Base-by-base conservation (phyloP, 2,888 invertebrate genomes). In the Therioaphis trifolii region DNA sequence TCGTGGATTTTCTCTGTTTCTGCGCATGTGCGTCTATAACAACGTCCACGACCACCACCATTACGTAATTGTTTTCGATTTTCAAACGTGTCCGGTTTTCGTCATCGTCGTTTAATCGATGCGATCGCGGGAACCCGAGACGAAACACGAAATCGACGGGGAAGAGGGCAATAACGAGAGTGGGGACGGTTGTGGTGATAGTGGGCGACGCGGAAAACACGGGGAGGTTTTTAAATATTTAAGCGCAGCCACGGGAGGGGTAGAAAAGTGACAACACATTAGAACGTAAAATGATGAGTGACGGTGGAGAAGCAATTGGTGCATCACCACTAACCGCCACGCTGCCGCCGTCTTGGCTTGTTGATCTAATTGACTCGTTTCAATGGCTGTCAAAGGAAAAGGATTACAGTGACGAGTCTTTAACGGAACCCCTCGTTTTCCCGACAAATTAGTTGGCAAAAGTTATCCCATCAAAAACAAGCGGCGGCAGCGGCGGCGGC, bases 301-400 rank as follows among this genome's bases (percentile, higher is more conserved):
- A 27, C 27, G 46, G 49, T 3, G 49, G 18, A 77, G 77, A 77
- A 66, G 77, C 63, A 66, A 77, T 66, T 77, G n/a, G n/a, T 77
- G 77, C 12, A 21, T n/a, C n/a, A n/a, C n/a, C n/a, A n/a, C n/a
- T n/a, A n/a, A n/a, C 5, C 55, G n/a, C 15, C 43, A 18, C 46
- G 76, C 27, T n/a, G 72, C 49, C 72, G 49, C 61, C 29, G 72
- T 72, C 72, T 46, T 58, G 63, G 80, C 80, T 78, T 78, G 78
- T 78, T 82, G 80, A 82, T 82, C 46, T 82, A 82, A 82, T 82
- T 82, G 80, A 82, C 80, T 72, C 80, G 80, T 82, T 82, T 82
- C 63, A 82, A 82, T 72, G 71, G 72, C 80, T 82, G 80, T 82
- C 80, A 82, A 82, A 82, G 80, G 80, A 82, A 82, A 82, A 82